These are phyloP conservation scores for Gymnocypris eckloni DNA, from an alignment of 2,797 vertebrate species.

Conservation along the genomic window DNA sequence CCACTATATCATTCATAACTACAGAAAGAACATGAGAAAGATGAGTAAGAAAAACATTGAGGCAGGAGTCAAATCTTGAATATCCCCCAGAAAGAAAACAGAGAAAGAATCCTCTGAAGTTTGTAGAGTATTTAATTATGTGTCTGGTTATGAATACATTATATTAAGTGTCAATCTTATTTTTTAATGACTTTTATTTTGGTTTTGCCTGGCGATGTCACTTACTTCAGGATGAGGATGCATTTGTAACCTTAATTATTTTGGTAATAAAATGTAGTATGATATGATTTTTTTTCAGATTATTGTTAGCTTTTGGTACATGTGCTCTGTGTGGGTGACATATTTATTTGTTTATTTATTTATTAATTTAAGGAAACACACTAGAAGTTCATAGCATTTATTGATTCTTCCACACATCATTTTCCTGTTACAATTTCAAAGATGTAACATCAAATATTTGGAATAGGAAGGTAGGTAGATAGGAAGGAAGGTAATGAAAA, in stretches of 20 bases:
- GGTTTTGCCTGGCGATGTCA: too few species aligned
- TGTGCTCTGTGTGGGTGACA: neutral
- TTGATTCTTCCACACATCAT: neutral
- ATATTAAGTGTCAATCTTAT: neutral
- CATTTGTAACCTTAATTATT: neutral
- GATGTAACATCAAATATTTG: neutral
- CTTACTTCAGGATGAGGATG: too few species aligned
- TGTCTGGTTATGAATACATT: neutral
- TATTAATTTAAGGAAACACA: too few species aligned
- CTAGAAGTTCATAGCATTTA: neutral
- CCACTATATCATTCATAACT: conserved; percentile 93
- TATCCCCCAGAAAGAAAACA: neutral
- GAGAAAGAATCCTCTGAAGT: neutral
- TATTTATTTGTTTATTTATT: too few species aligned
- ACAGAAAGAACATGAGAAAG: conserved; percentile 19
- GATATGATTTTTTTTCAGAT: neutral
- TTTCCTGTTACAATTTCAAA: neutral
- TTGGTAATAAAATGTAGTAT: neutral
- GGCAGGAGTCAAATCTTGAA: neutral
- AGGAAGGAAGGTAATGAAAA: neutral
- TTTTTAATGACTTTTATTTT: too few species aligned
- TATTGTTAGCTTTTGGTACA: too few species aligned
- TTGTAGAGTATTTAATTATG: neutral
- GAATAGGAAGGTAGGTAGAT: neutral
- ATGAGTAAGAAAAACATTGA: neutral